phyloP scores from a whole-genome alignment of 2,113 vertebrate genomes.

The Macquaria ambigua region DNA sequence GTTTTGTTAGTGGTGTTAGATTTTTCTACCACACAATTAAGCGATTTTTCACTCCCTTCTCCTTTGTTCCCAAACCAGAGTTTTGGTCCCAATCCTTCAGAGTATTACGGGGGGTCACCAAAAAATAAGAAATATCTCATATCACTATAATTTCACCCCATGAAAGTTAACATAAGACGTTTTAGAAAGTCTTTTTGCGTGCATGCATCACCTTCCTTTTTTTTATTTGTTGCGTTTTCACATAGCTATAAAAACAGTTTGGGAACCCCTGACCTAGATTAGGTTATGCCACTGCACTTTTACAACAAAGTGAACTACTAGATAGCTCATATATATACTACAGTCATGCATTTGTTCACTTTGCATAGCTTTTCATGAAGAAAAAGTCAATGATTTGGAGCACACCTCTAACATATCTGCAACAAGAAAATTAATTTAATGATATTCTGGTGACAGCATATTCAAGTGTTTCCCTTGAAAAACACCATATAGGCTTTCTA shows the following conservation, averaged over 20 bases:
- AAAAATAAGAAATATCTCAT: background rate
- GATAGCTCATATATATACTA: background rate
- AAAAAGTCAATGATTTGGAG: background rate
- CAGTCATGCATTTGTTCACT: background rate
- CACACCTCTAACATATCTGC: background rate
- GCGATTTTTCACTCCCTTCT: constrained; percentile 1
- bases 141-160: background rate
- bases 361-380: background rate
- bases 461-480: background rate
- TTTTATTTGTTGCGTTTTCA: background rate
- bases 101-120: background rate
- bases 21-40: too few species aligned
- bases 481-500: too few species aligned
- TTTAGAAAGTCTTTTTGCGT: background rate
- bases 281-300: background rate
- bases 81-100: background rate
- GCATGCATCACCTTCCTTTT: background rate
- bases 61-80: background rate
- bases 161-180: background rate
- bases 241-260: background rate
- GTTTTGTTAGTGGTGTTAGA: too few species aligned
- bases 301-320: background rate
- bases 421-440: background rate
- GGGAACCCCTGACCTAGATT: background rate
- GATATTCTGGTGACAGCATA: background rate